Base-by-base conservation (phyloP, 2,113 vertebrate species). In the Colaptes auratus region DNA sequence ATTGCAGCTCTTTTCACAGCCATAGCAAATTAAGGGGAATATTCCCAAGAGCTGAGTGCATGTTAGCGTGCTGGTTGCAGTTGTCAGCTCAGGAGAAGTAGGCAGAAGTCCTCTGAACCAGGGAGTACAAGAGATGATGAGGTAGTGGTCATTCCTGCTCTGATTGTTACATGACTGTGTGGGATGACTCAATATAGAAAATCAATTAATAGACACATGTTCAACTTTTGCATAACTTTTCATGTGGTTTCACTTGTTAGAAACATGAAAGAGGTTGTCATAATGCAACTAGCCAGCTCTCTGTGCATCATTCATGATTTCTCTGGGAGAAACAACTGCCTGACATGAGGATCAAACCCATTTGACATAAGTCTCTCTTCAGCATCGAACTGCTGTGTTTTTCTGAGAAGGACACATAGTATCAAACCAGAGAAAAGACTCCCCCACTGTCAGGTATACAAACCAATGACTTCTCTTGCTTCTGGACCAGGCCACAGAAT, bases 241-340 rank as follows among this genome's bases (percentile, higher is more conserved):
- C 10, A 15, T 10, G 15, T 19, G 25, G 10, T 35, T 83, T 90
- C 15, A 55, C 16, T 61, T 0, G 0, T 50, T 50, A 73, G 59
- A 91, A 91, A 63, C 35, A 66, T 3, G 9, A 24, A 92, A 81
- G 14, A 3, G 33, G 13, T 53, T 76, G 39, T 5, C 13, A 5
- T 21, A 67, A 17, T 15, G 53, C 5, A 33, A 60, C 12, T 52
- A 74, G 56, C 24, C 33, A 75, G 70, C 52, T 28, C 7, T 64
- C 31, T 1, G 4, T 48, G 24, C 10, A 73, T 50, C 39, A 35
- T 46, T 83, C 33, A 20, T 12, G 16, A 83, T 71, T 81, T 36
- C 87, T 91, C 31, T 0, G 2, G 25, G 9, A 28, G 48, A 9
- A 60, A 69, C 30, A 91, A 12, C 18, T 0, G 4, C 30, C 46